Conservation (phyloP, 64 coral and sea anemone genomes). For the Pachyseris speciosa region DNA sequence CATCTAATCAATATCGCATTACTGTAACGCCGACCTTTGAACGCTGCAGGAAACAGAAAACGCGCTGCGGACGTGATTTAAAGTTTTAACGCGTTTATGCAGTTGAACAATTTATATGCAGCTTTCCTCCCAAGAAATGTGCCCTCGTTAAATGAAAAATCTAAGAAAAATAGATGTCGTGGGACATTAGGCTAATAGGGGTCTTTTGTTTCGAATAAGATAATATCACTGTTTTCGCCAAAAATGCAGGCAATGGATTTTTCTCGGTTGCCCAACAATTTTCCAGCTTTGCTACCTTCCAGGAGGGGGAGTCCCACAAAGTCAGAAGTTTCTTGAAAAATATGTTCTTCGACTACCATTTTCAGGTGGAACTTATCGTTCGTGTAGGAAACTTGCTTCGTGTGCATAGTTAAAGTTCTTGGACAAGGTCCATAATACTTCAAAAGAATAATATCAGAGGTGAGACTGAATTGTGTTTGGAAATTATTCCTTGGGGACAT, state of each 20-base stretch:
- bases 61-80: background rate
- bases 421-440: slow-evolving; percentile 21
- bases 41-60: background rate
- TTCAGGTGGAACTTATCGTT: background rate
- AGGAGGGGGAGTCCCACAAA: no score
- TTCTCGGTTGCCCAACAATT: background rate
- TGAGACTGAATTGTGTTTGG: background rate
- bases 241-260: background rate
- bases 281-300: background rate
- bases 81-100: background rate
- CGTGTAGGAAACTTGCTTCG: background rate
- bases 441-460: background rate
- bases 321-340: background rate
- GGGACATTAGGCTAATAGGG: background rate
- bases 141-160: background rate
- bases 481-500: slow-evolving; percentile 54
- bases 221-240: background rate
- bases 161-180: background rate
- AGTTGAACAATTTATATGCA: background rate
- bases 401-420: background rate
- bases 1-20: slow-evolving; percentile 7
- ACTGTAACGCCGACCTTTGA: slow-evolving; percentile 27
- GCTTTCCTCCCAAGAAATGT: background rate
- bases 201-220: background rate
- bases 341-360: background rate